These are phyloP conservation scores for Choreutis nemorana DNA, from an alignment of 2,888 invertebrate genomes.

Conservation along the genomic window DNA sequence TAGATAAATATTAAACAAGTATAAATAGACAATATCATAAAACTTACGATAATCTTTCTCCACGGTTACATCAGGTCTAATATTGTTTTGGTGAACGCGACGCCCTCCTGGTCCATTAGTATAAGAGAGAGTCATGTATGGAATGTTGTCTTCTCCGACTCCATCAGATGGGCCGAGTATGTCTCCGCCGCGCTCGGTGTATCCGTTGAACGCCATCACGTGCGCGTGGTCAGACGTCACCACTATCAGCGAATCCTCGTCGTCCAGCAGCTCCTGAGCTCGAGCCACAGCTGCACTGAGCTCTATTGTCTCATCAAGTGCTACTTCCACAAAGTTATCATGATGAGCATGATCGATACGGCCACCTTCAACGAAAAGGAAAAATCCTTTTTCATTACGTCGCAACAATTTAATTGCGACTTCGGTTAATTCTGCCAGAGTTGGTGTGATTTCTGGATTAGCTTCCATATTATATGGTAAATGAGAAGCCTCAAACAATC, in stretches of 20 bases:
- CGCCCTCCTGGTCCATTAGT: slow-evolving; percentile 71
- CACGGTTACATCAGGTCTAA: slow-evolving; percentile 50
- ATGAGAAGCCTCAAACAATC: slow-evolving; percentile 70
- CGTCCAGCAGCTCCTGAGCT: slow-evolving; percentile 41
- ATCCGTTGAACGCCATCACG: slow-evolving; percentile 73
- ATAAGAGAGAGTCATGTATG: slow-evolving; percentile 69
- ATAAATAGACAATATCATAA: too few relatives aligned
- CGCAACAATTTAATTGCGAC: slow-evolving; percentile 74
- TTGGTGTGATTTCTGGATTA: slow-evolving; percentile 49
- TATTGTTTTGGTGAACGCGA: slow-evolving; percentile 24
- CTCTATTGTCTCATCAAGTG: slow-evolving; percentile 75
- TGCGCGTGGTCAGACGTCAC: slow-evolving; percentile 83
- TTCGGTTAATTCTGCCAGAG: slow-evolving; percentile 55
- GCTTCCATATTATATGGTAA: slow-evolving; percentile 73
- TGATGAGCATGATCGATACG: slow-evolving; percentile 77
- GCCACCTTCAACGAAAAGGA: slow-evolving; percentile 79
- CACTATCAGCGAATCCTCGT: slow-evolving; percentile 77
- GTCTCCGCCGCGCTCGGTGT: slow-evolving; percentile 62
- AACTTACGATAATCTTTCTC: slow-evolving; percentile 26
- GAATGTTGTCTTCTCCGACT: slow-evolving; percentile 50
- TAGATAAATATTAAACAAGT: too few relatives aligned
- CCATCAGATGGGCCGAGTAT: slow-evolving; percentile 43
- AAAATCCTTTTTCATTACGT: slow-evolving; percentile 73
- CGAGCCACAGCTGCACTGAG: slow-evolving; percentile 66
- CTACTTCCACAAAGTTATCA: slow-evolving; percentile 58